Percentiles rank a stretch among this genome's conserved stretches.
phyloP scores from a whole-genome alignment of 2,797 vertebrate genomes.

The Myotis pilosus region DNA sequence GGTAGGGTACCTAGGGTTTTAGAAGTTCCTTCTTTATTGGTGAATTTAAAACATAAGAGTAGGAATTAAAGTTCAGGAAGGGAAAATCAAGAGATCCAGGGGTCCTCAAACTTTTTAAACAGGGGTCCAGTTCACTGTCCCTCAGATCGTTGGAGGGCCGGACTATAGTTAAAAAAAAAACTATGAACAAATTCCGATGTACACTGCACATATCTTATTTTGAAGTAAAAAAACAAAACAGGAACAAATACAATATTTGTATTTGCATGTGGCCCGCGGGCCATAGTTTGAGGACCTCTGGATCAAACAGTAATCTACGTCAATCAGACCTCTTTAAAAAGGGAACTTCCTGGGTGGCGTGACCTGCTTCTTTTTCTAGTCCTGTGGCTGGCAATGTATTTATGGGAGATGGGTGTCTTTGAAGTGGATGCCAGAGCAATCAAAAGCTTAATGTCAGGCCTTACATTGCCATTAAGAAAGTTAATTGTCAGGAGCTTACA shows the following conservation, averaged over 20 bases:
- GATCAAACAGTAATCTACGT: background rate
- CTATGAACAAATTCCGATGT: no score
- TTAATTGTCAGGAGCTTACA: background rate
- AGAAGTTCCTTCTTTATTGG: background rate
- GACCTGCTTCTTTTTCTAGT: background rate
- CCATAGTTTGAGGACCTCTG: no score
- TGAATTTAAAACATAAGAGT: background rate
- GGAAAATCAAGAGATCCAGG: background rate
- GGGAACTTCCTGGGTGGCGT: background rate
- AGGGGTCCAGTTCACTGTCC: no score
- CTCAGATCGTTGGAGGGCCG: no score
- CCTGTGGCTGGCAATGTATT: background rate
- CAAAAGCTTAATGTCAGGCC: background rate
- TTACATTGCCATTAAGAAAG: background rate
- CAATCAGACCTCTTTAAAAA: background rate
- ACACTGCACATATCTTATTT: no score
- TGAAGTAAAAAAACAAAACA: no score
- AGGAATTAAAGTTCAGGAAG: background rate
- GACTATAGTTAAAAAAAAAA: no score
- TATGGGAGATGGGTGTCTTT: background rate
- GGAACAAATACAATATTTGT: no score
- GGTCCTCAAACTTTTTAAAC: no score
- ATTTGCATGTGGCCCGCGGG: no score
- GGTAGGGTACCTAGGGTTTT: background rate
- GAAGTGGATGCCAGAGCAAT: background rate